Percentiles rank a stretch among this genome's conserved stretches.
phyloP scores from a whole-genome alignment of 2,113 vertebrate genomes.

The Seriola quinqueradiata region DNA sequence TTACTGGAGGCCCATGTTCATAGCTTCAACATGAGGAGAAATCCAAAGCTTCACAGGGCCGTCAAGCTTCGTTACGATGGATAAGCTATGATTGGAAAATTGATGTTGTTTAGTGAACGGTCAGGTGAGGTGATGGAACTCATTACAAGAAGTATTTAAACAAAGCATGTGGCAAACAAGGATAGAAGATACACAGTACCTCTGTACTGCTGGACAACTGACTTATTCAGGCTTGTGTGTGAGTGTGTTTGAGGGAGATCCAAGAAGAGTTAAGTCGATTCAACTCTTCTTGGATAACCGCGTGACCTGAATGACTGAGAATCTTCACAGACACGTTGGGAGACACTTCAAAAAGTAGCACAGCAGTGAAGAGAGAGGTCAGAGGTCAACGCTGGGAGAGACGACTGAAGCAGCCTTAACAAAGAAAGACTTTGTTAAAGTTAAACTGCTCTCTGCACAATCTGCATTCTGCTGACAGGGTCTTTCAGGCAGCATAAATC shows the following conservation, averaged over 20 bases:
- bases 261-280: no score
- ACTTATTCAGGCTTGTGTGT: constrained; percentile 7
- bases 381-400: constrained; percentile 22
- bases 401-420: background rate
- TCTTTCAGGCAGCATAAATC: constrained; percentile 1
- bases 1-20: no score
- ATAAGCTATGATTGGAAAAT: background rate
- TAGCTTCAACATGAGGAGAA: no score
- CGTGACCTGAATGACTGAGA: no score
- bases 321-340: no score
- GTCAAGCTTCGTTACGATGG: background rate
- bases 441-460: background rate
- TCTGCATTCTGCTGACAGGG: background rate
- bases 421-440: constrained; percentile 27
- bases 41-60: no score
- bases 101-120: background rate
- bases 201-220: background rate
- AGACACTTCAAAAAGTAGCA: constrained; percentile 46
- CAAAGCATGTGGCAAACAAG: background rate
- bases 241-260: constrained; percentile 6
- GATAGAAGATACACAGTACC: background rate
- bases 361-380: constrained; percentile 33
- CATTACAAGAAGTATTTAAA: background rate
- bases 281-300: no score
- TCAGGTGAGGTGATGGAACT: background rate